Evolutionary conservation across 2,797 vertebrate species (phyloP), one percentile per base, ranked within the genome.

Genomic region (Esox lucius): DNA sequence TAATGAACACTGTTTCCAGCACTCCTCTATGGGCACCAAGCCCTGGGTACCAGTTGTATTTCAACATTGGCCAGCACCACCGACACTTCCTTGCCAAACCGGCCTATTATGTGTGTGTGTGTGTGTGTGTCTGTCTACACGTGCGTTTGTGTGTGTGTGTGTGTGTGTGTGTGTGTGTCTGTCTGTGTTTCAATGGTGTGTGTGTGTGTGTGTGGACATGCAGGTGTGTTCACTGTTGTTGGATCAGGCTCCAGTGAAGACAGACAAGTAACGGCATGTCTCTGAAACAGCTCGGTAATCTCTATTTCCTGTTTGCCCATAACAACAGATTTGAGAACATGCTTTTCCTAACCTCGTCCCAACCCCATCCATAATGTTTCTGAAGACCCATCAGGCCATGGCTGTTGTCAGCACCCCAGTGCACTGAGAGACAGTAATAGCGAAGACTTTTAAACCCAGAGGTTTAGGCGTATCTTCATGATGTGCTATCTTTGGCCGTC

Each of bases 1-100:
- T 16, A 22, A 33, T 72, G 83, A 87, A 90, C 86, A 86, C 78
- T 88, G 87, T 89, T 87, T 85, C 82, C 81, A 67, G 83, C 87
- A 65, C 72, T 77, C 68, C 78, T 87, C 81, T 0, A 80, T 83
- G 78, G 87, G 80, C 87, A 81, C 83, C 81, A 68, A 31, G 87
- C 84, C 22, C 86, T 81, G 61, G 22, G 81, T 72, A 88, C 90
- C 88, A 89, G 84, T 59, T 74, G 68, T 75, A 84, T 85, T 77
- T 85, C 76, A 64, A 79, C 75, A 83, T 79, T 78, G 81, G 90
- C 88, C 82, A 74, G 80, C 70, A 49, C 76, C 26, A 78, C 59
- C 77, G 75, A 73, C 71, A 81, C 68, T 51, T 65, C 73, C 68
- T 79, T 85, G 90, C 88, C 90, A 90, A 89, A 80, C 79, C 66